Base-by-base conservation (phyloP, 2,797 vertebrate genomes). In the Xenops minutus region DNA sequence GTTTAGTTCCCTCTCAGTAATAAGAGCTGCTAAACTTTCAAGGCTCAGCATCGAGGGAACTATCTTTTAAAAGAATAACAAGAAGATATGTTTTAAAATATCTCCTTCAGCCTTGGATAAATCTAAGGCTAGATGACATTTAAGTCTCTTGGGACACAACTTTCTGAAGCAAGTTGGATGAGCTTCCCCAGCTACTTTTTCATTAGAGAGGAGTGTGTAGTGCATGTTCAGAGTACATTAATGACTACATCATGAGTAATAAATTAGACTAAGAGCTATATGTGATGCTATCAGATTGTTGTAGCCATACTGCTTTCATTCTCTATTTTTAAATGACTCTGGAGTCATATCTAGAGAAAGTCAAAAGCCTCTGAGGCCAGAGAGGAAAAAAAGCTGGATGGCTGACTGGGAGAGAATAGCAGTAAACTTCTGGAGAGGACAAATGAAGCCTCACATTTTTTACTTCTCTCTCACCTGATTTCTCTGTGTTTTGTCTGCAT, bases 201-300 rank as follows among this genome's bases (percentile, higher is more conserved):
- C 92, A 90, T 92, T 93, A 84, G 77, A 93, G 83, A 88, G 66
- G 51, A 95, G 82, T 9, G 37, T 85, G 49, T 46, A 75, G 88
- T 90, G 85, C 76, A 43, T 81, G 91, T 91, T 95, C 91, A 64
- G 91, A 93, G 89, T 88, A 67, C 85, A 56, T 91, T 96, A 96
- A 92, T 93, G 96, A 86, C 91, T 96, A 89, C 94, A 95, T 95
- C 93, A 95, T 83, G 94, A 82, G 91, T 85, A 90, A 94, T 97
- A 96, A 93, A 95, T 96, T 76, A 94, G 55, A 67, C 63, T 95
- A 95, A 93, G 74, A 82, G 73, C 76, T 88, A 39, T 91, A 43
- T 93, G 88, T 56, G 91, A 84, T 96, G 82, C 82, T 92, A 24
- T 90, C 86, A 44, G 77, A 92, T 87, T 6, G 0, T 59, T 84